Evolutionary conservation across 2,888 invertebrate species (phyloP).

Genomic region (Drosophila niveifrons): DNA sequence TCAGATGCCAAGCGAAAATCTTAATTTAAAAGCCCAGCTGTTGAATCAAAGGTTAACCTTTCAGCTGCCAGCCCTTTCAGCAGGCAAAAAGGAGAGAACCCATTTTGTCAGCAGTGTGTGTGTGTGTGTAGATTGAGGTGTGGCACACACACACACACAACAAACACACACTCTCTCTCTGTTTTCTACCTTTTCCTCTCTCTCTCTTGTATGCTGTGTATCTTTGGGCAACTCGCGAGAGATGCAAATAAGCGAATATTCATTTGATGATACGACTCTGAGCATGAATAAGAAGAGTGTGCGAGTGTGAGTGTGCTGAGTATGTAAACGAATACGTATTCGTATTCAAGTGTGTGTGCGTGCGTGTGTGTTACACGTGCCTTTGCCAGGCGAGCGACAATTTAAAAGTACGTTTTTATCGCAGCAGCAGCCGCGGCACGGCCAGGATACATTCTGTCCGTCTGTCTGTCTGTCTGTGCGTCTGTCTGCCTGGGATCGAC

Average conservation of each 20-base stretch:
- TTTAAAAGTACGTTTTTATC: slow-evolving; percentile 77
- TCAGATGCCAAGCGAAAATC: slow-evolving; percentile 50
- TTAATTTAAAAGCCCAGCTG: slow-evolving; percentile 79
- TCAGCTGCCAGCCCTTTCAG: slow-evolving; percentile 59
- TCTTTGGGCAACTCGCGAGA: slow-evolving; percentile 58
- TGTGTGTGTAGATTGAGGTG: slow-evolving; percentile 1
- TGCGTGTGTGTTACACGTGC: slow-evolving; percentile 59
- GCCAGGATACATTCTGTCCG: slow-evolving; percentile 12
- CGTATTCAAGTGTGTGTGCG: slow-evolving; percentile 2
- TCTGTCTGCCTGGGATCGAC: slow-evolving; percentile 56
- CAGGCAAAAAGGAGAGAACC: slow-evolving; percentile 57
- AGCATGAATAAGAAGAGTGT: slow-evolving; percentile 40
- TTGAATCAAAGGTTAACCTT: slow-evolving; percentile 80
- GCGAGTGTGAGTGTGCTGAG: slow-evolving; percentile 7
- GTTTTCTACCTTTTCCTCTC: slow-evolving; percentile 3
- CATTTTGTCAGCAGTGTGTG: slow-evolving; percentile 66
- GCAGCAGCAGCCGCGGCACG: slow-evolving; percentile 45
- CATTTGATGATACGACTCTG: slow-evolving; percentile 72
- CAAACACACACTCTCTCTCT: slow-evolving; percentile 13
- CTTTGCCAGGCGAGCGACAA: slow-evolving; percentile 59
- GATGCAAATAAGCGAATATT: slow-evolving; percentile 80
- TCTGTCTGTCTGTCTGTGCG: background rate
- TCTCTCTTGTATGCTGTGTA: slow-evolving; percentile 26
- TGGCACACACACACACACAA: slow-evolving; percentile 38
- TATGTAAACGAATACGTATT: background rate